Percentiles rank a stretch among this genome's conserved stretches.
Conservation (phyloP, 2,888 invertebrate genomes). For the Sycophila texana region DNA sequence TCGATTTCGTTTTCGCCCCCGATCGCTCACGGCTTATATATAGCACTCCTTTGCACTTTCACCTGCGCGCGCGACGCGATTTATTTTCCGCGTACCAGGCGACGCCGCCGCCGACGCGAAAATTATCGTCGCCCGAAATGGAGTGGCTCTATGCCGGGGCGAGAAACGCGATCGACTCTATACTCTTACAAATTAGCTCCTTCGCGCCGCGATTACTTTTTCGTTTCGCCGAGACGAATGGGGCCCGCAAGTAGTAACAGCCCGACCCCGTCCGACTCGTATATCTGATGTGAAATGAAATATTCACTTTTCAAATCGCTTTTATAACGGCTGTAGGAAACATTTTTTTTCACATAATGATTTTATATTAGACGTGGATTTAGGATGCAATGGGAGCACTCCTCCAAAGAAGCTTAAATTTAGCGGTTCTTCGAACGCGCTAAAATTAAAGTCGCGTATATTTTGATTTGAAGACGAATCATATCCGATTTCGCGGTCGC, state of each 20-base stretch:
- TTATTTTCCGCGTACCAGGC: slow-evolving; percentile 52
- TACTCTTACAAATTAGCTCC: slow-evolving; percentile 11
- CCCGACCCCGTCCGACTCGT: no score
- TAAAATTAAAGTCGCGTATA: slow-evolving; percentile 52
- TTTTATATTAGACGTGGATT: neutral
- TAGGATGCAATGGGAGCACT: neutral
- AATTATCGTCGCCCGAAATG: slow-evolving; percentile 39
- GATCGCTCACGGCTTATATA: slow-evolving; percentile 12
- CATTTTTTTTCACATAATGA: neutral
- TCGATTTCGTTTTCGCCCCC: slow-evolving; percentile 36
- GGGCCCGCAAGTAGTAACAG: no score
- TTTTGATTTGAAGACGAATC: slow-evolving; percentile 52
- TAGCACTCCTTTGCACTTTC: slow-evolving; percentile 39
- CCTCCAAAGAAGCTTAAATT: slow-evolving; percentile 21
- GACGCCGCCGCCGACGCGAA: slow-evolving; percentile 20
- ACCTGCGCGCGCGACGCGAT: slow-evolving; percentile 39
- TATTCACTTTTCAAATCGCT: no score
- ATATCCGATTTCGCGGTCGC: slow-evolving; percentile 50
- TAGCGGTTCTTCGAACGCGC: slow-evolving; percentile 39
- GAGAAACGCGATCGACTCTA: slow-evolving; percentile 31
- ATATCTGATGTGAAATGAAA: no score
- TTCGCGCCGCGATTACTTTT: neutral
- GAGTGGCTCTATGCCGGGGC: slow-evolving; percentile 9
- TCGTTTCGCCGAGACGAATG: neutral
- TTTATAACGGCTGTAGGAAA: no score